Base-by-base conservation (phyloP, 2,797 vertebrate genomes). In the Melanotaenia pygmaea region DNA sequence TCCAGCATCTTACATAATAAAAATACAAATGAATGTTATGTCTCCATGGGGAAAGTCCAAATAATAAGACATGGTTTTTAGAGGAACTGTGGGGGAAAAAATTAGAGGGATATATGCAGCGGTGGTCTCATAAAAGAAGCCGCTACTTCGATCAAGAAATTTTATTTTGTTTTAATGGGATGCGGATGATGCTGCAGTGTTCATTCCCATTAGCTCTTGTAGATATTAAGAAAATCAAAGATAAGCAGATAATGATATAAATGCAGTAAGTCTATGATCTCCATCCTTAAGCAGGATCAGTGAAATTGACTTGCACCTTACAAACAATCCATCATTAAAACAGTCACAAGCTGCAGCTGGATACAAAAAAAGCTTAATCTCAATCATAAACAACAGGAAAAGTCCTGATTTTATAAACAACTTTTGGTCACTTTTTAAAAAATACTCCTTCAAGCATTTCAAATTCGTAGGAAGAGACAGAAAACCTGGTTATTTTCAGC, bases 1-100 rank as follows among this genome's bases (percentile, higher is more conserved):
- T 50, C n/a, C n/a, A n/a, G 20, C n/a, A 50, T 50, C 47, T 50
- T 50, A 57, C 14, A 7, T 47, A 58, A 38, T 53, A 34, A 70
- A 70, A 26, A 66, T 14, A 65, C 32, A 57, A 35, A 60, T 7
- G 12, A 56, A 34, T 40, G 38, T 3, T 37, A 13, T 30, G 62
- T 10, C 28, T 50, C 24, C 5, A n/a, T 26, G 51, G 10, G 22
- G 51, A 22, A 12, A 26, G 22, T 24, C 51, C 22, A 53, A n/a
- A 47, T 20, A 47, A 26, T 26, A 50, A 53, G 13, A 26, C 22
- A 13, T 11, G 22, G 8, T 50, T 50, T 53, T 22, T 53, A 3
- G 50, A 22, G 24, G 51, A 53, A 53, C 50, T 24, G 20, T 22
- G n/a, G 9, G 18, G 47, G 20, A 22, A 50, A 47, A n/a, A 24